A percentile compares a stretch with the other conserved stretches of the same genome.
Conservation (phyloP, 2,888 invertebrate genomes). For the Dioctria linearis region DNA sequence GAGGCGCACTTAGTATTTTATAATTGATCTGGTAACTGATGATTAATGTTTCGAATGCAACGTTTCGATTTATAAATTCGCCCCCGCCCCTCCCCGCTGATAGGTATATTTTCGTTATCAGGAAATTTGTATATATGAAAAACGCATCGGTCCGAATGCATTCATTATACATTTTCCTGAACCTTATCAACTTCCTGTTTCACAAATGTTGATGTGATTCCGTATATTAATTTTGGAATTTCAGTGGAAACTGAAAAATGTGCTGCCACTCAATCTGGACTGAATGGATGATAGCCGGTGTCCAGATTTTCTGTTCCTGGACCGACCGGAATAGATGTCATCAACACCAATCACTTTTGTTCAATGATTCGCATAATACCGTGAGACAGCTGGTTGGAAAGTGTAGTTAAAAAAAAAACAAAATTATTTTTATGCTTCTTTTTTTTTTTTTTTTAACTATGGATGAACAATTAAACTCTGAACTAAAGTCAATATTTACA, state of each 20-base stretch:
- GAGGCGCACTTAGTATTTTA: slow-evolving; percentile 4
- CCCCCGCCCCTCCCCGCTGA: neutral
- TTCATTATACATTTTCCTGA: neutral
- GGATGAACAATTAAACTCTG: neutral
- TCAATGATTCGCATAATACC: no score
- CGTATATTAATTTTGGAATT: no score
- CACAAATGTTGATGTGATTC: no score
- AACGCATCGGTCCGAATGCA: neutral
- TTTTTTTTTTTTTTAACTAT: no score
- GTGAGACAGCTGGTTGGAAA: no score
- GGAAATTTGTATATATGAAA: slow-evolving; percentile 12
- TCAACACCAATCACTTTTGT: no score
- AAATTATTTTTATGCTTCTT: neutral
- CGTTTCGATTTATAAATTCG: slow-evolving; percentile 26
- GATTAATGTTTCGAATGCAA: neutral
- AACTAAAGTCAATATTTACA: slow-evolving; percentile 15
- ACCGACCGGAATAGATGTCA: no score
- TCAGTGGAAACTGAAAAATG: no score
- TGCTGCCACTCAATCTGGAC: no score
- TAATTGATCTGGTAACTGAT: slow-evolving; percentile 23
- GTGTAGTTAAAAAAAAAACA: neutral
- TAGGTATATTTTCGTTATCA: neutral
- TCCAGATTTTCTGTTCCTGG: no score
- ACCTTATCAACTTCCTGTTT: slow-evolving; percentile 33
- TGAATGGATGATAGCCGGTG: no score